These are phyloP conservation scores for Seira musarum DNA, from an alignment of 2,888 invertebrate species.

Conservation along the genomic window DNA sequence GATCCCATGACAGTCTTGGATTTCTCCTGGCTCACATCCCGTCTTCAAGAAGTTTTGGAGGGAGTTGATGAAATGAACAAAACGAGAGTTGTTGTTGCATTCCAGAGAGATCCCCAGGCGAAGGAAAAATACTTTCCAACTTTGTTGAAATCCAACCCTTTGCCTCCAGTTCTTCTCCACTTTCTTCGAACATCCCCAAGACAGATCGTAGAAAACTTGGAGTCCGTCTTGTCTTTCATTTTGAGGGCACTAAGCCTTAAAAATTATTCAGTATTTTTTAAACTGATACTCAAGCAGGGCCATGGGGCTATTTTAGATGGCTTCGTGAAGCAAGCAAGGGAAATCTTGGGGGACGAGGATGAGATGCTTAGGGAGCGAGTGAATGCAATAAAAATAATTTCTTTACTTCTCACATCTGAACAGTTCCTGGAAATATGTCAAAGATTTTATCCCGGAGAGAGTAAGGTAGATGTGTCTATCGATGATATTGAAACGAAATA, in stretches of 20 bases:
- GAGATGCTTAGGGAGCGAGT: conserved; percentile 52
- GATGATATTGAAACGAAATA: conserved; percentile 58
- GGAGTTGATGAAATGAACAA: conserved; percentile 55
- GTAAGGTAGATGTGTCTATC: conserved; percentile 51
- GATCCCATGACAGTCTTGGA: conserved; percentile 49
- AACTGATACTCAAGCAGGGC: conserved; percentile 49
- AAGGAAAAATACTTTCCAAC: conserved; percentile 51
- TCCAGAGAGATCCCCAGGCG: conserved; percentile 44
- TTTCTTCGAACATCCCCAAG: conserved; percentile 50
- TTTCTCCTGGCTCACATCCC: conserved; percentile 51
- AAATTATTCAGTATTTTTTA: conserved; percentile 49
- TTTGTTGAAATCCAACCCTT: conserved; percentile 51
- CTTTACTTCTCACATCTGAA: conserved; percentile 42
- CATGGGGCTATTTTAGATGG: conserved; percentile 31
- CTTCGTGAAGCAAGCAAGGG: conserved; percentile 33
- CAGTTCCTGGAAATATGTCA: conserved; percentile 45
- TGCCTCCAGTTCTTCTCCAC: conserved; percentile 43
- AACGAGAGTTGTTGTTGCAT: conserved; percentile 49
- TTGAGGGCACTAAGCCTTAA: conserved; percentile 41
- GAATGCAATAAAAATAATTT: conserved; percentile 56
- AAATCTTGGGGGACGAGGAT: conserved; percentile 47
- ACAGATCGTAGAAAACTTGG: conserved; percentile 26
- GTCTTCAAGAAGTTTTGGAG: conserved; percentile 56
- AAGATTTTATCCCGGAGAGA: conserved; percentile 49
- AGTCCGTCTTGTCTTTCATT: conserved; percentile 57